phyloP scores from a whole-genome alignment of 1,140 invertebrate genomes.

The Archivesica marissinica region DNA sequence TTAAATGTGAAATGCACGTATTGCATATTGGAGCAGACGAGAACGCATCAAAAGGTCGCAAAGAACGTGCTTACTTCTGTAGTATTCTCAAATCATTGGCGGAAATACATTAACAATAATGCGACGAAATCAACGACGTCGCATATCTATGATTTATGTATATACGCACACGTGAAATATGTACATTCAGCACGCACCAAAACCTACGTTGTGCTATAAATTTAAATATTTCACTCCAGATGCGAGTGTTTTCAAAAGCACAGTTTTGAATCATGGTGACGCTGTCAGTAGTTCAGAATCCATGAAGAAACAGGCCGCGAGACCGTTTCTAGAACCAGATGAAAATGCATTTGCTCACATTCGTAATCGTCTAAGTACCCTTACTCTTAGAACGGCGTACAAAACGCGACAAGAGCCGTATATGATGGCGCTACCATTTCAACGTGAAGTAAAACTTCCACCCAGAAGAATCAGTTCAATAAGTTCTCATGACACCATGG shows the following conservation, averaged over 20 bases:
- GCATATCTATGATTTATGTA: not conserved
- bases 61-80: not conserved
- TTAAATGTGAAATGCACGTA: not conserved
- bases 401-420: slow-evolving; percentile 22
- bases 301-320: not conserved
- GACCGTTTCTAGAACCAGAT: slow-evolving; percentile 38
- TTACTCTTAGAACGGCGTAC: slow-evolving; percentile 44
- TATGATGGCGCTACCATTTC: not conserved
- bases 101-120: not conserved
- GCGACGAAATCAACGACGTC: too few relatives aligned
- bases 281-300: not conserved
- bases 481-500: not conserved
- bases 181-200: not conserved
- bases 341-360: slow-evolving; percentile 48
- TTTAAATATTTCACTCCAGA: slow-evolving; percentile 27
- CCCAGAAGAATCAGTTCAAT: slow-evolving; percentile 44
- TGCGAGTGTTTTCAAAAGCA: not conserved
- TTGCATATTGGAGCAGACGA: not conserved
- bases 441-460: not conserved
- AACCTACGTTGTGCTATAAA: not conserved
- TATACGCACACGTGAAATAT: not conserved
- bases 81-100: not conserved
- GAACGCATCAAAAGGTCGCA: not conserved
- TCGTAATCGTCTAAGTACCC: slow-evolving; percentile 38
- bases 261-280: not conserved